phyloP scores from a whole-genome alignment of 2,888 invertebrate genomes.

The Leptinotarsa rubiginosa region DNA sequence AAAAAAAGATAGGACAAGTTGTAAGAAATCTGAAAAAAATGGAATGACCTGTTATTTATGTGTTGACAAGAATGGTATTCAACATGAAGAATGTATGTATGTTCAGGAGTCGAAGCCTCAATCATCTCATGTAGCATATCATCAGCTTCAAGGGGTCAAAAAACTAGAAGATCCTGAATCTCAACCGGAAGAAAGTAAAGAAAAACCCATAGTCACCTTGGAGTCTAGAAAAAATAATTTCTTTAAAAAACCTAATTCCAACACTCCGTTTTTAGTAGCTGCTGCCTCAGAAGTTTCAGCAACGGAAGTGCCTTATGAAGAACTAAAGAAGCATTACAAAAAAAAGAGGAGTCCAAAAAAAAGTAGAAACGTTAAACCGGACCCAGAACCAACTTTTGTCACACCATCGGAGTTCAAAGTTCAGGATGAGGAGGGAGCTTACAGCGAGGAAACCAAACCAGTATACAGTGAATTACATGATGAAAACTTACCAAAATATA shows the following conservation, averaged over 20 bases:
- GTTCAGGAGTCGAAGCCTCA: constrained; percentile 77
- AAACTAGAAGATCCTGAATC: constrained; percentile 61
- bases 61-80: constrained; percentile 75
- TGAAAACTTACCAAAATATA: constrained; percentile 75
- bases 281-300: constrained; percentile 54
- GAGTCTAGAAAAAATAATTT: constrained; percentile 47
- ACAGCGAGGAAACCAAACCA: constrained; percentile 76
- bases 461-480: constrained; percentile 74
- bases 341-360: constrained; percentile 32
- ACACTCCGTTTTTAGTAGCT: constrained; percentile 43
- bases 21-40: constrained; percentile 78
- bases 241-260: constrained; percentile 46
- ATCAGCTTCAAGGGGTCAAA: constrained; percentile 74
- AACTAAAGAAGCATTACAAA: constrained; percentile 18
- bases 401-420: constrained; percentile 69
- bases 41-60: constrained; percentile 84
- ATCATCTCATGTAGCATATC: constrained; percentile 75
- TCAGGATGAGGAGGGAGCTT: constrained; percentile 72
- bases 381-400: constrained; percentile 60
- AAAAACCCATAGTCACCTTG: constrained; percentile 38
- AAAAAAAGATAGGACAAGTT: constrained; percentile 78
- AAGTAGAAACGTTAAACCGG: constrained; percentile 45
- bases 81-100: constrained; percentile 85
- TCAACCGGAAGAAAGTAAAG: constrained; percentile 43
- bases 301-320: constrained; percentile 28